These are phyloP conservation scores for Teleiodes luculella DNA, from an alignment of 2,888 invertebrate species.

Conservation along the genomic window DNA sequence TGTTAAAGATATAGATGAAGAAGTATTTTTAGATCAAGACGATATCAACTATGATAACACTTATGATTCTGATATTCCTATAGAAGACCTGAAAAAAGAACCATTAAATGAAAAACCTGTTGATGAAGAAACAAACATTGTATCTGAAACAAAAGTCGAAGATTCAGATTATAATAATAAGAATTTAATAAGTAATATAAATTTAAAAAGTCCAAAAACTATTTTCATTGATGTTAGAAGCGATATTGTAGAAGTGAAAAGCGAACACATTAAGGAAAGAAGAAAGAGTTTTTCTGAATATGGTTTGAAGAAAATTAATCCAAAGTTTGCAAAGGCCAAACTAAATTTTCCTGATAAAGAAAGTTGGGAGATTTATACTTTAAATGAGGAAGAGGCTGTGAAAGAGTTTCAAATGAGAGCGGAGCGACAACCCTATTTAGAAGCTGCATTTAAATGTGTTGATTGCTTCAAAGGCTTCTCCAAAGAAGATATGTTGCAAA, in stretches of 20 bases:
- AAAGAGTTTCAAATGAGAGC: constrained; percentile 46
- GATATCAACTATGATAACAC: neutral
- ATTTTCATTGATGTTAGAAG: constrained; percentile 32
- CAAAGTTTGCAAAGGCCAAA: constrained; percentile 16
- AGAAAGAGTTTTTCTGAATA: constrained; percentile 17
- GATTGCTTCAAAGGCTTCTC: constrained; percentile 64
- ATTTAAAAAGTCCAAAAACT: constrained; percentile 28
- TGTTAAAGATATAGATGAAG: constrained; percentile 18
- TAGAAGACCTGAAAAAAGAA: neutral
- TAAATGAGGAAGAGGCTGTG: constrained; percentile 59
- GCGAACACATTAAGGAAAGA: constrained; percentile 27
- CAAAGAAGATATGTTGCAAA: constrained; percentile 52
- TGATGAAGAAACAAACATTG: neutral
- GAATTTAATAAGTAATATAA: constrained; percentile 6
- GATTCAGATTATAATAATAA: neutral
- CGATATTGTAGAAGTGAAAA: constrained; percentile 25
- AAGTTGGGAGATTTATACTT: constrained; percentile 50
- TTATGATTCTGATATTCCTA: neutral
- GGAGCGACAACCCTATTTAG: constrained; percentile 44
- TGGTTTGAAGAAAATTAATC: constrained; percentile 16
- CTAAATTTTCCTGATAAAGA: constrained; percentile 41
- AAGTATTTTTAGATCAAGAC: neutral
- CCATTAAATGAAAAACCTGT: neutral
- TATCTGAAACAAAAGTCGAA: constrained; percentile 5
- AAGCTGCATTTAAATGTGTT: constrained; percentile 50